Percentiles rank a stretch among this genome's conserved stretches.
Evolutionary conservation across 2,797 vertebrate species (phyloP).

Genomic region (Halcyon smyrnensis): DNA sequence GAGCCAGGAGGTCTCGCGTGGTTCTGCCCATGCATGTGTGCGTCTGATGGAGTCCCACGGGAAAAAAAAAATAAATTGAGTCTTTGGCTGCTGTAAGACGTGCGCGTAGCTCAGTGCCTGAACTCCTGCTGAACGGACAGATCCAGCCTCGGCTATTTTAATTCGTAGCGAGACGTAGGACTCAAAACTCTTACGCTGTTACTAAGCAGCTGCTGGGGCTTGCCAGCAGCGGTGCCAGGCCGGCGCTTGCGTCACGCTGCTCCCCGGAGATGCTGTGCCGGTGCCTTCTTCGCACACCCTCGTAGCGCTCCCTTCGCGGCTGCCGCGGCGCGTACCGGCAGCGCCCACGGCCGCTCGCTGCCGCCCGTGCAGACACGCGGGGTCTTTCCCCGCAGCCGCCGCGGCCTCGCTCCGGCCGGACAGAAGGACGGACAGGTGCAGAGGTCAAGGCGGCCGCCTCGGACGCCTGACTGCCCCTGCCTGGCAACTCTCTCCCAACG

Average conservation of each 20-base stretch:
- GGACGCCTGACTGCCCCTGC: background rate
- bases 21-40: rapidly evolving
- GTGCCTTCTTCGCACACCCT: background rate
- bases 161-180: rapidly evolving
- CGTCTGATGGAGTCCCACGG: background rate
- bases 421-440: background rate
- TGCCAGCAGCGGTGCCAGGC: background rate
- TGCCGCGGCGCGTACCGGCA: background rate
- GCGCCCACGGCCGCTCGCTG: background rate
- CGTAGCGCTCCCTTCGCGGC: background rate
- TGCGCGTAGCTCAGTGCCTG: rapidly evolving
- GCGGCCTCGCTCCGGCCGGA: background rate
- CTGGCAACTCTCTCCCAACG: rapidly evolving
- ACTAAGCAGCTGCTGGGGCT: background rate
- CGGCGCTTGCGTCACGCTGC: background rate
- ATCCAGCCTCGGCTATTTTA: background rate
- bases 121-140: background rate
- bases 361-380: background rate
- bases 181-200: background rate
- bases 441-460: too few species aligned
- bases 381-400: background rate
- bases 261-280: background rate
- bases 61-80: background rate
- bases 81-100: rapidly evolving
- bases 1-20: rapidly evolving